phyloP scores from a whole-genome alignment of 1,140 invertebrate species.

The Oreohelix idahoensis region DNA sequence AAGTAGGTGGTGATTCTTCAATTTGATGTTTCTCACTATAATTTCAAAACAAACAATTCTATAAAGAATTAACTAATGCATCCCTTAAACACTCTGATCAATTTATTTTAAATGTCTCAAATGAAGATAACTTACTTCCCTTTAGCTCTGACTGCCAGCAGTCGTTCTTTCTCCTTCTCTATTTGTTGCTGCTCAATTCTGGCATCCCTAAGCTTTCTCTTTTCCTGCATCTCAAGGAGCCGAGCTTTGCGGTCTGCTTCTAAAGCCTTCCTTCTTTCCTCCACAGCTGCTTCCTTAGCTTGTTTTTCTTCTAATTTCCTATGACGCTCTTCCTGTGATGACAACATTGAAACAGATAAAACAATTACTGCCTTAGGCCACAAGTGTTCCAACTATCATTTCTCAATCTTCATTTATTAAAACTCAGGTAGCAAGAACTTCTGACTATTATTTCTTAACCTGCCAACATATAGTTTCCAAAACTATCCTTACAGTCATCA shows the following conservation, averaged over 20 bases:
- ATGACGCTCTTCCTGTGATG: constrained; percentile 80
- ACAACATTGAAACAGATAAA: not conserved
- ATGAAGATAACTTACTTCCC: constrained; percentile 60
- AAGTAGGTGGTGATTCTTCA: too few relatives aligned
- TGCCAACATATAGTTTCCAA: too few relatives aligned
- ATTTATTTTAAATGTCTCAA: not conserved
- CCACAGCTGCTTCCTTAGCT: constrained; percentile 93
- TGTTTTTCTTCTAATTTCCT: constrained; percentile 89
- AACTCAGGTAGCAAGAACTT: not conserved
- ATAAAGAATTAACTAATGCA: too few relatives aligned
- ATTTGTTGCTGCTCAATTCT: constrained; percentile 89
- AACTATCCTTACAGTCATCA: too few relatives aligned
- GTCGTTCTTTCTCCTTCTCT: constrained; percentile 82
- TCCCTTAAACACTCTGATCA: too few relatives aligned
- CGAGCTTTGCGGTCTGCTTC: constrained; percentile 87
- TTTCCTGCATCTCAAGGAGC: constrained; percentile 85
- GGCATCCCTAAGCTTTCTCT: constrained; percentile 85
- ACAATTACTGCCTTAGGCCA: too few relatives aligned
- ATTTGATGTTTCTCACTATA: too few relatives aligned
- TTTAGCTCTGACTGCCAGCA: constrained; percentile 62
- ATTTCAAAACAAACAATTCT: too few relatives aligned
- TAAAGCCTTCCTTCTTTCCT: constrained; percentile 87
- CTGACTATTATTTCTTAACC: too few relatives aligned
- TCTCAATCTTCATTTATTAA: not conserved
- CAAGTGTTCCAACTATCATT: not conserved